Base-by-base conservation (phyloP, 2,888 invertebrate species). In the Acanthosoma haemorrhoidale region DNA sequence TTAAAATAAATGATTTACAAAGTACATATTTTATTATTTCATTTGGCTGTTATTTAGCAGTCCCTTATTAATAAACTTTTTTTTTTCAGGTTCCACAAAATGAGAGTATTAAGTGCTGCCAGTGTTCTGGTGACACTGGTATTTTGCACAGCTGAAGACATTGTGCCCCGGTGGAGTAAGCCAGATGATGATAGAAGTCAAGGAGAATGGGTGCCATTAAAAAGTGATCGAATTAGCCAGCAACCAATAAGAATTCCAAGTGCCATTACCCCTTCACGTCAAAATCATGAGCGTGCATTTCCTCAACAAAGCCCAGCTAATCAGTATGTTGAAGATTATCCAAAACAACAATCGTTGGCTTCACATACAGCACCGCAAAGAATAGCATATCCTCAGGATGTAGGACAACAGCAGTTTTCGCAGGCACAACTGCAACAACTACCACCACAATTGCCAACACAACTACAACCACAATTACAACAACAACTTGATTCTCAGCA, bases 201-300 rank as follows among this genome's bases (percentile, higher is more conserved):
- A 18, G 80, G 78, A 72, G 86, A 85, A 70, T 86, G 86, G 86
- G 81, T 86, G 69, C 86, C 86, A 13, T 78, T 86, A 63, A 58
- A 71, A 57, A 61, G 69, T 39, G 71, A 71, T 21, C 71, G 73
- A 68, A 39, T 73, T 16, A 70, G 70, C 15, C 74, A 72, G 68
- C 69, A 73, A 11, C 69, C 74, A 51, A 69, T 73, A 39, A 57
- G 72, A 41, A 66, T 72, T 36, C 71, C 73, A 43, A 63, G 74
- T 16, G 63, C 67, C 61, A 69, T 70, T 16, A 64, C 61, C 1
- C 18, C 61, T 9, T 39, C 72, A 66, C 18, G 16, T 18, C 59
- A 61, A 16, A 39, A 34, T 25, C 51, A 68, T 34, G 70, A 67
- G 21, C 32, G 29, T 9, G 63, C 66, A 13, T 70, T 69, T 18